Evolutionary conservation across 2,888 invertebrate genomes (phyloP).

Genomic region (Spialia ferax): DNA sequence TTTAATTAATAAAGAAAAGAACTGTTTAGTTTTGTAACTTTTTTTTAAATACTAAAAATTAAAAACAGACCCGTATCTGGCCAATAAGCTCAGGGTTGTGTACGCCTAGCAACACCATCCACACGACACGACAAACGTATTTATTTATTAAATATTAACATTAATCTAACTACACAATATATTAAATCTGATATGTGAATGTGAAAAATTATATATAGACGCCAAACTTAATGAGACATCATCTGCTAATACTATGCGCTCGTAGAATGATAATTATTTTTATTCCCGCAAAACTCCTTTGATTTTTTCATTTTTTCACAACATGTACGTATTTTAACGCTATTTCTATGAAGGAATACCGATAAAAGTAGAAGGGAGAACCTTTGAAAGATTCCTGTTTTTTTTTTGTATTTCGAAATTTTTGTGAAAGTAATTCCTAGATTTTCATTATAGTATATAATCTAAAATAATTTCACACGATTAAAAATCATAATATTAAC

Average conservation of each 20-base stretch:
- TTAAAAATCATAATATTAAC: constrained; percentile 14
- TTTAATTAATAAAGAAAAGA: too few relatives aligned
- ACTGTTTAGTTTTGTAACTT: too few relatives aligned
- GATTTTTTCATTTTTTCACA: too few relatives aligned
- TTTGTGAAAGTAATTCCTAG: not conserved
- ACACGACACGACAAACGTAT: constrained; percentile 76
- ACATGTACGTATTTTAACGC: too few relatives aligned
- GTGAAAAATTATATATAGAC: constrained; percentile 57
- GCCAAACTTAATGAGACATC: not conserved
- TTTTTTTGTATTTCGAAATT: not conserved
- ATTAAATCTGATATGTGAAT: constrained; percentile 79
- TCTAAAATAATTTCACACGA: not conserved
- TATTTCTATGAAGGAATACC: too few relatives aligned
- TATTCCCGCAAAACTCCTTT: too few relatives aligned
- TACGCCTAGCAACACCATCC: constrained; percentile 61
- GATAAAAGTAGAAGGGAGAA: too few relatives aligned
- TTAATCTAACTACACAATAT: constrained; percentile 64
- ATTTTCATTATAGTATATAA: not conserved
- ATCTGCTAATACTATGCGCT: constrained; percentile 11
- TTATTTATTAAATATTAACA: constrained; percentile 38
- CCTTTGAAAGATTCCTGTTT: too few relatives aligned
- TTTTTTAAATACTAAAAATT: not conserved
- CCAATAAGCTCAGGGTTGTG: constrained; percentile 43
- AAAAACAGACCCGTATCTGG: constrained; percentile 36
- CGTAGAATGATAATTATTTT: too few relatives aligned